A percentile compares a stretch with the other conserved stretches of the same genome.
Conservation (phyloP, 92 coral and sea anemone species). For the Porites divaricata region DNA sequence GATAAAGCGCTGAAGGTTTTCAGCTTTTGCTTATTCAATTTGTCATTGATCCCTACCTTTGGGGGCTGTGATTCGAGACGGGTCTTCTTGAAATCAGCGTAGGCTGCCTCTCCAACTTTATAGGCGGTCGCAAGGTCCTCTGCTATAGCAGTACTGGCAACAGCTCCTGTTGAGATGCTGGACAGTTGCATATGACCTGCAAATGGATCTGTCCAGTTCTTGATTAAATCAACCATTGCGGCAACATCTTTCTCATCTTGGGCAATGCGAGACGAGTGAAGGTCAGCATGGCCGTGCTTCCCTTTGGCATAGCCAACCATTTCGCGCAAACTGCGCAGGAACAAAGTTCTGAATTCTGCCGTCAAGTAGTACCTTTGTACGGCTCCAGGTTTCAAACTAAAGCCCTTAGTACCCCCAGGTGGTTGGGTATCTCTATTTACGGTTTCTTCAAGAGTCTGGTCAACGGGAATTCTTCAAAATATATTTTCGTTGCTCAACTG, state of each 20-base stretch:
- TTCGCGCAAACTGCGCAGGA: conserved; percentile 48
- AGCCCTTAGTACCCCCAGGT: conserved; percentile 33
- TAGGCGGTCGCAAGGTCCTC: conserved; percentile 46
- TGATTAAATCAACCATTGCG: conserved; percentile 52
- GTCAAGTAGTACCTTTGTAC: conserved; percentile 34
- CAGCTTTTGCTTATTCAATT: conserved; percentile 36
- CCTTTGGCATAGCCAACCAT: conserved; percentile 44
- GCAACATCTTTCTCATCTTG: conserved; percentile 53
- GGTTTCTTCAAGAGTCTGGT: conserved; percentile 60
- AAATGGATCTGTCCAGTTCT: conserved; percentile 62
- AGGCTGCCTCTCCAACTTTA: conserved; percentile 58
- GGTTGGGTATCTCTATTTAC: conserved; percentile 42
- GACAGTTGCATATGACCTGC: conserved; percentile 43
- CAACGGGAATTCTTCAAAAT: conserved; percentile 60
- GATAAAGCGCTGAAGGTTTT: conserved; percentile 32
- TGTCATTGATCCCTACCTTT: conserved; percentile 49
- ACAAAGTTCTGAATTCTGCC: conserved; percentile 51
- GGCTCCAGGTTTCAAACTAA: conserved; percentile 43
- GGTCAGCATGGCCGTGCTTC: conserved; percentile 53
- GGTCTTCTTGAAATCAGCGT: conserved; percentile 42
- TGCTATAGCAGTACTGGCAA: conserved; percentile 47
- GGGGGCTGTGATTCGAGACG: conserved; percentile 49
- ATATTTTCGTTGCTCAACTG: conserved; percentile 43
- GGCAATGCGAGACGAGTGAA: conserved; percentile 44
- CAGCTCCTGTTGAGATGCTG: conserved; percentile 58